These are phyloP conservation scores for Tetraneura akinire DNA, from an alignment of 1,140 invertebrate genomes.

Conservation along the genomic window DNA sequence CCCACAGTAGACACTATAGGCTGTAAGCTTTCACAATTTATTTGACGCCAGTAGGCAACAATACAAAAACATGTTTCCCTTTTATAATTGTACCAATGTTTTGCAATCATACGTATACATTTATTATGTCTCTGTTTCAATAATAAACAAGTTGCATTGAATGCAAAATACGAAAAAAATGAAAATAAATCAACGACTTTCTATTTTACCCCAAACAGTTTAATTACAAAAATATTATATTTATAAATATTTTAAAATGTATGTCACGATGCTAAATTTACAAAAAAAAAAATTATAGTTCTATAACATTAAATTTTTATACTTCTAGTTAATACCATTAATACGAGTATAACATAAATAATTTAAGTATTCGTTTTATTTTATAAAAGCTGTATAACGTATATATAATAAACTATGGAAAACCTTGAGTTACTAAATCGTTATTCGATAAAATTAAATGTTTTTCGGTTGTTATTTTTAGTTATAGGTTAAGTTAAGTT, in stretches of 20 bases:
- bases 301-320: too few species aligned
- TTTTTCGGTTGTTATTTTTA: not conserved
- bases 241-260: too few species aligned
- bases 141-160: not conserved
- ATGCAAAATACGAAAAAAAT: not conserved
- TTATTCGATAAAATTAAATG: not conserved
- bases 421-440: not conserved
- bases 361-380: not conserved
- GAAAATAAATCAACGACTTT: not conserved
- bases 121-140: not conserved
- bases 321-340: too few species aligned
- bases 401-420: not conserved
- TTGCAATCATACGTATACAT: slow-evolving; percentile 19
- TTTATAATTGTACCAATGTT: slow-evolving; percentile 15
- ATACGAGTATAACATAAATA: too few species aligned
- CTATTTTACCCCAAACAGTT: not conserved
- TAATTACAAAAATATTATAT: not conserved
- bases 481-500: not conserved
- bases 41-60: slow-evolving; percentile 15
- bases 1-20: too few species aligned
- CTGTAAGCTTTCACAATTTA: slow-evolving; percentile 41
- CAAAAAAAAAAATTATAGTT: too few species aligned
- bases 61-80: slow-evolving; percentile 23
- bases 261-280: too few species aligned
- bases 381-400: not conserved